Evolutionary conservation across 1,140 invertebrate genomes (phyloP).

Genomic region (Lamellibrachia luymesi): DNA sequence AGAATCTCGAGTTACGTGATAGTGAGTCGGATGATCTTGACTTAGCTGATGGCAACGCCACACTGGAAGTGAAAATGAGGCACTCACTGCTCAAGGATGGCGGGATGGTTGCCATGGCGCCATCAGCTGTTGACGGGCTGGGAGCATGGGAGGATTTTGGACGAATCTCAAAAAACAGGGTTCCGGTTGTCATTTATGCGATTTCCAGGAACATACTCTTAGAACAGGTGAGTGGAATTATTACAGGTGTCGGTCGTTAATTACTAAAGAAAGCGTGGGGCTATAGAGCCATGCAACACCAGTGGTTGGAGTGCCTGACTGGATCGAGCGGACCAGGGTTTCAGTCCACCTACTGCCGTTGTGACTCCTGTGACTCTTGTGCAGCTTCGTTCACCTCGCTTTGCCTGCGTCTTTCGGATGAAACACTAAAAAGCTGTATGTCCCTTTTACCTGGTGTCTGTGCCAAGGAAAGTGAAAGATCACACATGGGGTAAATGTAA

Average conservation of each 20-base stretch:
- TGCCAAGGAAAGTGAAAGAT: too few relatives aligned
- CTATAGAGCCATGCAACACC: too few relatives aligned
- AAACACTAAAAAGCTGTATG: too few relatives aligned
- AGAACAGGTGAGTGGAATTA: conserved; percentile 17
- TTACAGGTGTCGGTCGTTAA: background rate
- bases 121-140: background rate
- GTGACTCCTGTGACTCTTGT: too few relatives aligned
- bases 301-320: too few relatives aligned
- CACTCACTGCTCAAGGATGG: conserved; percentile 72
- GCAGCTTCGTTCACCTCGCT: too few relatives aligned
- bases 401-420: too few relatives aligned
- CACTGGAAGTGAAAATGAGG: conserved; percentile 74
- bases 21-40: conserved; percentile 42
- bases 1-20: conserved; percentile 66
- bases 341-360: too few relatives aligned
- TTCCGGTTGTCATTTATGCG: conserved; percentile 19
- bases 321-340: too few relatives aligned
- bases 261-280: too few relatives aligned
- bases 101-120: conserved; percentile 67
- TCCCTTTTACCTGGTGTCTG: too few relatives aligned
- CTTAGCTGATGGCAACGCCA: conserved; percentile 33
- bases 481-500: too few relatives aligned
- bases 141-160: background rate
- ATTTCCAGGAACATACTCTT: conserved; percentile 7
- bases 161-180: conserved; percentile 12